Conservation (phyloP, 2,113 vertebrate species). For the Ginglymostoma cirratum region DNA sequence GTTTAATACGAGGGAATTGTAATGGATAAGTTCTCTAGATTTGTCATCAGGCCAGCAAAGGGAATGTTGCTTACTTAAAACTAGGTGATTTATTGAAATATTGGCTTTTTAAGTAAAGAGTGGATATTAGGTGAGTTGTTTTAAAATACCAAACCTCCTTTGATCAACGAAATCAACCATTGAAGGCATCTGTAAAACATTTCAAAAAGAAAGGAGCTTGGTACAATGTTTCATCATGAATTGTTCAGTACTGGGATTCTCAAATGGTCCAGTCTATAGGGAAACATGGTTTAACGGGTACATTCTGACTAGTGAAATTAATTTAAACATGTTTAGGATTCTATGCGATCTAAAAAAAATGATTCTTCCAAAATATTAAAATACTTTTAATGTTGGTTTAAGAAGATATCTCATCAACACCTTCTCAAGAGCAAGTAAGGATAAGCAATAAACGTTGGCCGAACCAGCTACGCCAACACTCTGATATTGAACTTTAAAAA, state of each 20-base stretch:
- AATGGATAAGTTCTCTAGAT: background rate
- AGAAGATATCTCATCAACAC: too few relatives aligned
- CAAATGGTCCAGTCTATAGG: background rate
- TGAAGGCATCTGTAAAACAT: background rate
- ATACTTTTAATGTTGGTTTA: background rate
- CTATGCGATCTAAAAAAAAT: background rate
- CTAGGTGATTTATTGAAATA: constrained; percentile 16
- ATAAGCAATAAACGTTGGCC: too few relatives aligned
- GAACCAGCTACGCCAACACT: too few relatives aligned
- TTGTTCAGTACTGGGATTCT: background rate
- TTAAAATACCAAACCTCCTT: background rate
- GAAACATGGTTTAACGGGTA: background rate
- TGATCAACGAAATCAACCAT: background rate
- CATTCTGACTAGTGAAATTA: background rate
- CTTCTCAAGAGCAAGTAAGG: too few relatives aligned
- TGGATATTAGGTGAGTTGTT: background rate
- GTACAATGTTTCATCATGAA: background rate
- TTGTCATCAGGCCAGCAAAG: background rate
- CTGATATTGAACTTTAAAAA: background rate
- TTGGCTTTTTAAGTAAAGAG: constrained; percentile 21
- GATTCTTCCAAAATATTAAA: background rate
- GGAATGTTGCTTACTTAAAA: background rate
- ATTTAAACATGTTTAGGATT: background rate
- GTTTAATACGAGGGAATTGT: too few relatives aligned
- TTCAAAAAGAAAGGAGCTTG: background rate